Evolutionary conservation across 2,113 vertebrate genomes (phyloP), one percentile per base, ranked within the genome.

Genomic region (Misgurnus anguillicaudatus): DNA sequence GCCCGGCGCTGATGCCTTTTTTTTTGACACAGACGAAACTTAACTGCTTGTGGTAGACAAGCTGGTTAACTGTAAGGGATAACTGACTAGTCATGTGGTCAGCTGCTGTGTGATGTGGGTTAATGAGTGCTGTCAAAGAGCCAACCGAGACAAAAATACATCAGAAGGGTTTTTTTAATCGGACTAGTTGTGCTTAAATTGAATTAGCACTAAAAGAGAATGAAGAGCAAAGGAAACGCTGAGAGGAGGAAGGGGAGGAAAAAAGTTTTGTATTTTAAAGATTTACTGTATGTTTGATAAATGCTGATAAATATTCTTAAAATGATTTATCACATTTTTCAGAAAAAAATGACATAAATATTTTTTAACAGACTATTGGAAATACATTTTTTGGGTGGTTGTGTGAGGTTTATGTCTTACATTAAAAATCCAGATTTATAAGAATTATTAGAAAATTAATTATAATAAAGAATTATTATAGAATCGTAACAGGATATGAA

Each of bases 161-260:
- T 39, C 31, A 71, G 48, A n/a, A n/a, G n/a, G n/a, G 9, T 8
- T 31, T 31, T 57, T 39, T 60, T 31, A 61, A 17, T 21, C 41
- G n/a, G 65, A n/a, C 47, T 39, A 21, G 38, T 62, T 24, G 24
- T 72, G 60, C 55, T 66, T 4, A 62, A 39, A 42, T 76, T 31
- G 9, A 64, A 78, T 51, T 83, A 45, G 70, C 14, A 45, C 51
- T 78, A 58, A 76, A 75, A 60, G 75, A 71, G 80, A 75, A 80
- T 69, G 38, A 80, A 78, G 60, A 63, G 51, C 74, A 48, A 61
- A 39, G 73, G 31, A 53, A 39, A 57, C 53, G 17, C 17, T 57
- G 41, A 38, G 24, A 48, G 51, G 58, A 66, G 38, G 77, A 48
- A 19, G 67, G 9, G 39, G 21, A 61, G 65, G 36, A 53, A 61